A percentile compares a stretch with the other conserved stretches of the same genome.
Conservation (phyloP, 2,113 vertebrate species). For the Salvelinus fontinalis region DNA sequence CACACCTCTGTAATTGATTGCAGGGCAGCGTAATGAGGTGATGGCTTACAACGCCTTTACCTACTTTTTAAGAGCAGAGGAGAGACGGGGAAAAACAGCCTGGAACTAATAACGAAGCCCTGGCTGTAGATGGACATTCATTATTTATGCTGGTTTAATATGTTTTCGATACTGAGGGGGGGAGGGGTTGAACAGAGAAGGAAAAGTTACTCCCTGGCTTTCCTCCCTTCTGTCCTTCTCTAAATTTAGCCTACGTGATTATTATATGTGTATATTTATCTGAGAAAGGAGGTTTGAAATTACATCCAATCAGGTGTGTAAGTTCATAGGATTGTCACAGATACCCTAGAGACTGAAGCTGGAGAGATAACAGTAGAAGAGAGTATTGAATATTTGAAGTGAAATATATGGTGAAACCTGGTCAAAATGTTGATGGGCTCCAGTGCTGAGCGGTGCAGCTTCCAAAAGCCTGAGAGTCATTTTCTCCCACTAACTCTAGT, state of each 20-base stretch:
- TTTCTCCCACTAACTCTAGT: too few species aligned
- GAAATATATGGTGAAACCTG: too few species aligned
- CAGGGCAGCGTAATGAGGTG: slow-evolving; percentile 63
- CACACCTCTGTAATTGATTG: slow-evolving; percentile 57
- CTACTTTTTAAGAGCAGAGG: slow-evolving; percentile 58
- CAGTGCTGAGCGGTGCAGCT: too few species aligned
- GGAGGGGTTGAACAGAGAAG: slow-evolving; percentile 25
- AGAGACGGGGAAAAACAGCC: background rate
- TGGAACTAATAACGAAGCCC: slow-evolving; percentile 55
- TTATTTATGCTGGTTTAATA: slow-evolving; percentile 69
- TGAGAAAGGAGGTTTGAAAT: background rate
- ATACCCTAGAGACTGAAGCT: too few species aligned
- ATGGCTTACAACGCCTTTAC: slow-evolving; percentile 62
- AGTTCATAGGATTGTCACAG: background rate
- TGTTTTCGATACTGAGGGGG: slow-evolving; percentile 52
- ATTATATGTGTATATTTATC: background rate
- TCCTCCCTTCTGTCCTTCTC: background rate
- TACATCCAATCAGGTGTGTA: background rate
- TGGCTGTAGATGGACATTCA: slow-evolving; percentile 57
- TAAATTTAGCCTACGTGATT: background rate
- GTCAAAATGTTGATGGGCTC: too few species aligned
- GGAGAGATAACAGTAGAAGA: too few species aligned
- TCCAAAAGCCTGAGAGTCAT: too few species aligned
- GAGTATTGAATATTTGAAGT: too few species aligned
- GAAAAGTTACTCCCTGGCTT: slow-evolving; percentile 14